These are phyloP conservation scores for Sebastes nivosus DNA, from an alignment of 2,797 vertebrate species.

Conservation along the genomic window DNA sequence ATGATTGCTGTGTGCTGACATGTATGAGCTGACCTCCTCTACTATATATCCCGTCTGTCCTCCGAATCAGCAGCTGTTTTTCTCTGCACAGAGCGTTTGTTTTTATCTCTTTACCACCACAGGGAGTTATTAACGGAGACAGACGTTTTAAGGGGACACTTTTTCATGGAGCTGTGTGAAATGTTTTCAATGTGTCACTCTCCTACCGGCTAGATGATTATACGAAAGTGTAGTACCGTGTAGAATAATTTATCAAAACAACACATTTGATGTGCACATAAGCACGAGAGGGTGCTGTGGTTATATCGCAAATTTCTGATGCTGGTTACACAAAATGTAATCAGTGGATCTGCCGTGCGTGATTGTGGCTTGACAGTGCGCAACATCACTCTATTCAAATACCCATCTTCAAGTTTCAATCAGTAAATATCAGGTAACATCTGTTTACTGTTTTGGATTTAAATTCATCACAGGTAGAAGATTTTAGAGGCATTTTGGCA, in stretches of 20 bases:
- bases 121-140: too few species aligned
- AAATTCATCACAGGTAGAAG: neutral
- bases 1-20: too few species aligned
- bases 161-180: too few species aligned
- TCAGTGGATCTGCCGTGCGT: neutral
- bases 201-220: neutral
- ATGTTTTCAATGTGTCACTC: neutral
- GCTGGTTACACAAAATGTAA: neutral
- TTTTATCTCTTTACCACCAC: too few species aligned
- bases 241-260: neutral
- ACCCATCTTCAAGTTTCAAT: neutral
- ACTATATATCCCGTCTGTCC: too few species aligned
- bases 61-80: too few species aligned
- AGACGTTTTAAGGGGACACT: too few species aligned
- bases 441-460: neutral
- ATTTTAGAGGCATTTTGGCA: neutral
- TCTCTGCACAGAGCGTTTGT: too few species aligned
- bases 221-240: neutral
- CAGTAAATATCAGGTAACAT: neutral
- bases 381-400: neutral
- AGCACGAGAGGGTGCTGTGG: neutral
- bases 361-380: neutral
- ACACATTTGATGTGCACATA: neutral
- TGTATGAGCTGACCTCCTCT: too few species aligned
- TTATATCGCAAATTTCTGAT: neutral